Percentiles rank a stretch among this genome's conserved stretches.
Evolutionary conservation across 2,888 invertebrate genomes (phyloP).

Genomic region (Dendrolimus houi): DNA sequence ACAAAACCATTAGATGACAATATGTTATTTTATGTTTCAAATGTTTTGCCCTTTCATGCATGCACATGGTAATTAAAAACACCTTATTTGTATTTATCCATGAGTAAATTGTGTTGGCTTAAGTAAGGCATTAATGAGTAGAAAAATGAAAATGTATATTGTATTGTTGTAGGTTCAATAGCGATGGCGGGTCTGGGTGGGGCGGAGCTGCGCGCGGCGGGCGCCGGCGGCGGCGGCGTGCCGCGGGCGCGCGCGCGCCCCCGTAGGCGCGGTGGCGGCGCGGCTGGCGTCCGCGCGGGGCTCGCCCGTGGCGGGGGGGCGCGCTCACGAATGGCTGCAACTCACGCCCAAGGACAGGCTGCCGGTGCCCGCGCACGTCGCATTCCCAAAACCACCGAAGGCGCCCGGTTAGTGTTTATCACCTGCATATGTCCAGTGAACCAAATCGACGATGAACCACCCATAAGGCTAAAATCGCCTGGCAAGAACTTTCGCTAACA

Average conservation of each 20-base stretch:
- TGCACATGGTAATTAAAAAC: too few relatives aligned
- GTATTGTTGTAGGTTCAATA: slow-evolving; percentile 55
- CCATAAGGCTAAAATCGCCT: too few relatives aligned
- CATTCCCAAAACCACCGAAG: slow-evolving; percentile 94
- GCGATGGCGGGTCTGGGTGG: slow-evolving; percentile 76
- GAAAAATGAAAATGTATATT: too few relatives aligned
- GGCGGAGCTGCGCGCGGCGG: slow-evolving; percentile 48
- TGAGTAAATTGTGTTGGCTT: too few relatives aligned
- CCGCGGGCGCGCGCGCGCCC: slow-evolving; percentile 47
- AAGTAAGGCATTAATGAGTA: too few relatives aligned
- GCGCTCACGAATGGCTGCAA: slow-evolving; percentile 82
- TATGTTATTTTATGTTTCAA: too few relatives aligned
- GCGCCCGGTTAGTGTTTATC: slow-evolving; percentile 79
- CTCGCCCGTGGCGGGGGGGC: slow-evolving; percentile 50
- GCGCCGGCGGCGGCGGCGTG: slow-evolving; percentile 32
- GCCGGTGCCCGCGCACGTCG: slow-evolving; percentile 87
- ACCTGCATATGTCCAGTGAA: too few relatives aligned
- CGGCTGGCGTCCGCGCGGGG: slow-evolving; percentile 56
- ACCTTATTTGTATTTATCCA: too few relatives aligned
- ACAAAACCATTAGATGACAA: too few relatives aligned
- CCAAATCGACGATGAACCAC: too few relatives aligned
- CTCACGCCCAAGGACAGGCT: slow-evolving; percentile 85
- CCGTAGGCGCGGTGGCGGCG: slow-evolving; percentile 57
- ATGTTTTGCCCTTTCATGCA: too few relatives aligned
- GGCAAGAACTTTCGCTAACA: too few relatives aligned